A percentile compares a stretch with the other conserved stretches of the same genome.
Evolutionary conservation across 1,140 invertebrate genomes (phyloP).

Genomic region (Zaprionus davidi): DNA sequence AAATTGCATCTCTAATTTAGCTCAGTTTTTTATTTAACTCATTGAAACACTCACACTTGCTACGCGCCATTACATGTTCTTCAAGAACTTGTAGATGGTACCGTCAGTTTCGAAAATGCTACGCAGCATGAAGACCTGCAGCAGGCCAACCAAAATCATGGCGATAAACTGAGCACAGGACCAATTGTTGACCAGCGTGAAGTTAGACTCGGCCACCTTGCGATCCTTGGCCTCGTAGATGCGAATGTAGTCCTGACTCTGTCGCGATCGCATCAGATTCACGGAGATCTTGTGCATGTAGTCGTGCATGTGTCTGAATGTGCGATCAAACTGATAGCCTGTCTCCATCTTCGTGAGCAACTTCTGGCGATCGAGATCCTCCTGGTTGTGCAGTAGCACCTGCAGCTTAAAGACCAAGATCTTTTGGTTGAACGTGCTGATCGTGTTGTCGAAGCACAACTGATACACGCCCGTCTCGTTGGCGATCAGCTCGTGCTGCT

Average conservation of each 20-base stretch:
- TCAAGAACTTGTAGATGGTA: slow-evolving; percentile 85
- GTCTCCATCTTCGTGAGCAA: slow-evolving; percentile 85
- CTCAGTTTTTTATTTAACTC: background rate
- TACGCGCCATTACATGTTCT: slow-evolving; percentile 54
- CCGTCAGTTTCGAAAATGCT: slow-evolving; percentile 89
- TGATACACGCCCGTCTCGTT: slow-evolving; percentile 88
- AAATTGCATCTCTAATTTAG: background rate
- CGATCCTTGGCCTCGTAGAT: slow-evolving; percentile 90
- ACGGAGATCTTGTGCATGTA: slow-evolving; percentile 86
- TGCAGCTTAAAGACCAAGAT: slow-evolving; percentile 90
- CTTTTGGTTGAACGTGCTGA: slow-evolving; percentile 91
- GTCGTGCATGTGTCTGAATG: slow-evolving; percentile 86
- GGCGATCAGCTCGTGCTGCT: slow-evolving; percentile 86
- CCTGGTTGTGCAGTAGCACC: slow-evolving; percentile 85
- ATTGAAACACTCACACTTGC: background rate
- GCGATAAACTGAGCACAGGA: slow-evolving; percentile 88
- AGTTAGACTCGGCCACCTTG: slow-evolving; percentile 90
- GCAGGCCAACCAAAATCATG: slow-evolving; percentile 88
- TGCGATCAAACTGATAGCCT: slow-evolving; percentile 87
- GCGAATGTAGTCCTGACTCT: slow-evolving; percentile 89
- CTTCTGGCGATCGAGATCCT: slow-evolving; percentile 32
- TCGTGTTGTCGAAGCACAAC: slow-evolving; percentile 93
- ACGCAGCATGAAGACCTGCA: slow-evolving; percentile 88
- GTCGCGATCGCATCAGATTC: slow-evolving; percentile 87
- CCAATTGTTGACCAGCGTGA: slow-evolving; percentile 89